A percentile compares a stretch with the other conserved stretches of the same genome.
These are phyloP conservation scores for Lagopus muta DNA, from an alignment of 2,113 vertebrate genomes.

Conservation along the genomic window DNA sequence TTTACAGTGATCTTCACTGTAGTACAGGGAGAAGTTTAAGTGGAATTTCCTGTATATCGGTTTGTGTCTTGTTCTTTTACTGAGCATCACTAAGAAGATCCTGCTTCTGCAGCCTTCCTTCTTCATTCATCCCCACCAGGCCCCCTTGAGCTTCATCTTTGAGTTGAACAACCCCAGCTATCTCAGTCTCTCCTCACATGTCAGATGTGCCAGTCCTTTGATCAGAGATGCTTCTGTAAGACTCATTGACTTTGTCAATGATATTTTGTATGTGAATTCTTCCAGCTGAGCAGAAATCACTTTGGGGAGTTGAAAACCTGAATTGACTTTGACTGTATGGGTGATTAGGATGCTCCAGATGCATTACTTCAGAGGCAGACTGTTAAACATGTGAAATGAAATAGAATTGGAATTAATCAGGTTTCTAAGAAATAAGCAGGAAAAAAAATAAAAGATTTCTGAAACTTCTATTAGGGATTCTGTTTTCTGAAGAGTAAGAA, in stretches of 20 bases:
- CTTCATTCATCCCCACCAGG: too few relatives aligned
- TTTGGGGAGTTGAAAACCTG: background rate
- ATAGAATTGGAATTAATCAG: background rate
- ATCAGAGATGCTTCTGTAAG: background rate
- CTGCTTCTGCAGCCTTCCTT: background rate
- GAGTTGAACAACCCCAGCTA: background rate
- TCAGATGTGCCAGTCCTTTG: rapidly evolving
- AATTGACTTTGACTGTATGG: rapidly evolving
- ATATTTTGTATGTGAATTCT: rapidly evolving
- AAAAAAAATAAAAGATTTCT: background rate
- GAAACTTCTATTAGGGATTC: background rate
- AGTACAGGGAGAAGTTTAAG: background rate
- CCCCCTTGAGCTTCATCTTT: background rate
- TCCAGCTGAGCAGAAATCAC: background rate
- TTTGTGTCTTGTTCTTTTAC: background rate
- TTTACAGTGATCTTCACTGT: background rate
- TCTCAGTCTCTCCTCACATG: background rate
- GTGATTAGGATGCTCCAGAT: background rate
- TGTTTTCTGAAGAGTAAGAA: background rate
- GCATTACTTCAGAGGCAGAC: background rate
- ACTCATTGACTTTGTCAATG: background rate
- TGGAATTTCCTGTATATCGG: background rate
- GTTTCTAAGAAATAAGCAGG: background rate
- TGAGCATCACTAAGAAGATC: background rate
- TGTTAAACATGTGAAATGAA: background rate